These are phyloP conservation scores for Mirza zaza DNA, from an alignment of 2,113 vertebrate species.

Conservation along the genomic window DNA sequence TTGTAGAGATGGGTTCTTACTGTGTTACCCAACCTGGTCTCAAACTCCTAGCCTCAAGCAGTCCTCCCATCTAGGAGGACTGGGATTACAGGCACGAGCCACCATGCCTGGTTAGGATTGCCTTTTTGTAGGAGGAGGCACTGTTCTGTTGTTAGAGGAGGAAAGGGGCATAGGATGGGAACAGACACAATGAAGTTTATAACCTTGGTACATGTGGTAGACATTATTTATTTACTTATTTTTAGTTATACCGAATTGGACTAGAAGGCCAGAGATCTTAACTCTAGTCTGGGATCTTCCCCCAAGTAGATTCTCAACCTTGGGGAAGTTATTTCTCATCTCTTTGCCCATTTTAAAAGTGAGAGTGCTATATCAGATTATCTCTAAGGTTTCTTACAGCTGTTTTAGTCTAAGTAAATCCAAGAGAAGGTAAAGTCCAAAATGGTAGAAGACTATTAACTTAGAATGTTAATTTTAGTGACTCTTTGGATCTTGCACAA, in stretches of 20 bases:
- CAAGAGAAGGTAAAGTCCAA: not conserved
- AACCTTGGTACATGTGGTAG: not conserved
- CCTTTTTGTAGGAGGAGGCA: not conserved
- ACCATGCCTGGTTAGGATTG: too few relatives aligned
- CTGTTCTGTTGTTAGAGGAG: not conserved
- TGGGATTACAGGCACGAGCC: too few relatives aligned
- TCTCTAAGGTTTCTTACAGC: not conserved
- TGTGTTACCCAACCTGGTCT: too few relatives aligned
- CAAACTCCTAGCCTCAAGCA: too few relatives aligned
- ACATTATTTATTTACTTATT: not conserved
- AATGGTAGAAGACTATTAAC: not conserved
- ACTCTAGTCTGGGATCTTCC: not conserved
- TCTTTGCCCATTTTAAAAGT: conserved; percentile 6
- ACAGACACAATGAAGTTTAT: not conserved
- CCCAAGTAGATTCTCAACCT: not conserved
- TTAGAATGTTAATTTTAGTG: not conserved
- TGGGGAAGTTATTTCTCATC: conserved; percentile 16
- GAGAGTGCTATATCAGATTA: not conserved
- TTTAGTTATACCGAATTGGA: conserved; percentile 7
- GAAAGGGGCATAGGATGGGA: not conserved
- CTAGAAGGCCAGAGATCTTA: not conserved
- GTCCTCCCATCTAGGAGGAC: too few relatives aligned
- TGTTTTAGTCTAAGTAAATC: conserved; percentile 6
- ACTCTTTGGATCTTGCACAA: too few relatives aligned
- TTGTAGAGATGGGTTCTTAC: too few relatives aligned